These are phyloP conservation scores for Campoplex capitator DNA, from an alignment of 2,888 invertebrate species.

Conservation along the genomic window DNA sequence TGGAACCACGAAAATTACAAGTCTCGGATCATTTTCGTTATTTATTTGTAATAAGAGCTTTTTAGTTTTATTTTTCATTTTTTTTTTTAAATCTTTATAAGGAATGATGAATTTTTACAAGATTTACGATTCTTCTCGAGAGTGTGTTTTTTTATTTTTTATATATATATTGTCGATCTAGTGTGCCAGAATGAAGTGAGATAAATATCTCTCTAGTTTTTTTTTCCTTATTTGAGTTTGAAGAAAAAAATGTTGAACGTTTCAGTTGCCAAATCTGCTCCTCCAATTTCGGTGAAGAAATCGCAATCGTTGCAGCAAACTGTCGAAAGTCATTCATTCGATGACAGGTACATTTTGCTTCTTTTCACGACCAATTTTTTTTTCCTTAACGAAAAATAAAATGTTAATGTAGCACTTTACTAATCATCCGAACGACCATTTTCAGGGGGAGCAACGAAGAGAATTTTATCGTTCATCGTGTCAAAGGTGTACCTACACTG, in stretches of 20 bases:
- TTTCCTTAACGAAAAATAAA: background rate
- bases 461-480: slow-evolving; percentile 93
- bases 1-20: slow-evolving; percentile 53
- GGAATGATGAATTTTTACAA: slow-evolving; percentile 49
- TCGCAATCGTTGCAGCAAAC: slow-evolving; percentile 84
- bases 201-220: slow-evolving; percentile 34
- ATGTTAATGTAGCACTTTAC: background rate
- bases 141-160: slow-evolving; percentile 38
- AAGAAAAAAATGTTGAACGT: slow-evolving; percentile 60
- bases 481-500: slow-evolving; percentile 91
- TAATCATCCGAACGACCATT: background rate
- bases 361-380: background rate
- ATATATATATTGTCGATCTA: slow-evolving; percentile 41
- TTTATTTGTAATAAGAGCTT: slow-evolving; percentile 51
- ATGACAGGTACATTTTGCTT: slow-evolving; percentile 79
- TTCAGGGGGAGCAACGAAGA: slow-evolving; percentile 86
- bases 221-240: background rate
- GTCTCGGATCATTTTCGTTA: slow-evolving; percentile 33
- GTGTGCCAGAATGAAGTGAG: slow-evolving; percentile 48
- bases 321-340: slow-evolving; percentile 80
- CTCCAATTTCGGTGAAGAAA: slow-evolving; percentile 82
- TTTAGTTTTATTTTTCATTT: slow-evolving; percentile 43
- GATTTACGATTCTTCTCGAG: slow-evolving; percentile 49
- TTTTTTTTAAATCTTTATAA: slow-evolving; percentile 39
- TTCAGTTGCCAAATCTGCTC: slow-evolving; percentile 83